Conservation (phyloP, 2,888 invertebrate genomes). For the Drosophila helvetica region DNA sequence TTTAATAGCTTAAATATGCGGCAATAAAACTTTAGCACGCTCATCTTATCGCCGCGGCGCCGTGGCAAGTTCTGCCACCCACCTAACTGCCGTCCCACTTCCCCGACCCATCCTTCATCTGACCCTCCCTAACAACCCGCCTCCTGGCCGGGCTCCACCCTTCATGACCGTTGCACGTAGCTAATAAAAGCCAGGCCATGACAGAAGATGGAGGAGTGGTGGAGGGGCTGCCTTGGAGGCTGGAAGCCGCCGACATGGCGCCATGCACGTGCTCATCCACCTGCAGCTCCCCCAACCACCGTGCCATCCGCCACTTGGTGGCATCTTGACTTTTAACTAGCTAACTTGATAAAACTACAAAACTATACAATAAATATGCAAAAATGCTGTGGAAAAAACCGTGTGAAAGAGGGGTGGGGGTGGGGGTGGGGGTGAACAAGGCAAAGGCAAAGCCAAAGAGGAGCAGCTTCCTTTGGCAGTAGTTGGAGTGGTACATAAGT, state of each 20-base stretch:
- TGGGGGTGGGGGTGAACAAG: neutral
- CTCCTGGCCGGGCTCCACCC: conserved; percentile 3
- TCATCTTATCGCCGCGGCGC: conserved; percentile 70
- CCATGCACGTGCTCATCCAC: conserved; percentile 49
- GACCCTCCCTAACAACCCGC: conserved; percentile 12
- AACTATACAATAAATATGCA: conserved; percentile 79
- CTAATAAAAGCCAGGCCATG: conserved; percentile 69
- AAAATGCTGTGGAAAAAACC: conserved; percentile 40
- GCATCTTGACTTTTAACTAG: conserved; percentile 78
- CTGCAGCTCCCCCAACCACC: conserved; percentile 18
- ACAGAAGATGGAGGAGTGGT: conserved; percentile 10
- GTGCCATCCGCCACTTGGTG: conserved; percentile 36
- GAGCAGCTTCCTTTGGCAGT: conserved; percentile 11
- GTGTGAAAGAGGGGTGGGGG: conserved; percentile 13
- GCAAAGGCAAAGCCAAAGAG: too few relatives aligned
- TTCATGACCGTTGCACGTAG: conserved; percentile 60
- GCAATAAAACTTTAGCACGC: conserved; percentile 78
- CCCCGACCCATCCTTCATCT: neutral
- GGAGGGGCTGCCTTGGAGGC: neutral
- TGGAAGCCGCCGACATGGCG: conserved; percentile 41
- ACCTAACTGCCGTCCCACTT: neutral
- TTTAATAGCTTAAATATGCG: conserved; percentile 78
- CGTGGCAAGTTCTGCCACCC: conserved; percentile 57
- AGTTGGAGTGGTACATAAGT: conserved; percentile 50
- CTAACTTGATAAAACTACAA: conserved; percentile 79